Conservation (phyloP, 1,140 invertebrate species). For the Temnothorax nylanderi region DNA sequence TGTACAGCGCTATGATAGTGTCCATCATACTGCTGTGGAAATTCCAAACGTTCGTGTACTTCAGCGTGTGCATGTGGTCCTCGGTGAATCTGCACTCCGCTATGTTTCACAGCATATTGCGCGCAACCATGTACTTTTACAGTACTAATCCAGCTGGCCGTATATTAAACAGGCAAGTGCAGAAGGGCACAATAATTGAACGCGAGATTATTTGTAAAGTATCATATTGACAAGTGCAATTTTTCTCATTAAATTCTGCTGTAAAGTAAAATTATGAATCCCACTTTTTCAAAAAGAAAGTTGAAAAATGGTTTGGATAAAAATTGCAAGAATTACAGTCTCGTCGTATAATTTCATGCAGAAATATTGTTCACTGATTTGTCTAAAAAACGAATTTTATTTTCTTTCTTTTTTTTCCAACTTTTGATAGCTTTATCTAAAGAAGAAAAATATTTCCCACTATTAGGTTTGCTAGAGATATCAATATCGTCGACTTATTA, state of each 20-base stretch:
- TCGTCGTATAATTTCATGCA: no score
- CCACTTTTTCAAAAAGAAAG: no score
- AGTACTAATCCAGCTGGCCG: constrained; percentile 92
- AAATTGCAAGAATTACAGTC: background rate
- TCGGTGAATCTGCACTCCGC: constrained; percentile 91
- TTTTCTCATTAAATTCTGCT: background rate
- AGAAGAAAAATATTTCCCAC: background rate
- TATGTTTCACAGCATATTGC: constrained; percentile 92
- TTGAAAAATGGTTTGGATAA: no score
- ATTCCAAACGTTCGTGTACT: constrained; percentile 88
- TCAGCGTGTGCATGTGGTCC: constrained; percentile 89
- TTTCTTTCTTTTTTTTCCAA: background rate
- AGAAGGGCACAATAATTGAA: background rate
- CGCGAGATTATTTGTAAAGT: background rate
- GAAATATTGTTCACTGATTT: no score
- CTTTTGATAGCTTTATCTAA: background rate
- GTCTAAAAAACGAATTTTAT: no score
- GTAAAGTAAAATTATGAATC: no score
- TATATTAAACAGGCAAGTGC: constrained; percentile 89
- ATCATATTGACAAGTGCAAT: background rate
- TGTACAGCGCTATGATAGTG: constrained; percentile 87
- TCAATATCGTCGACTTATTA: constrained; percentile 94
- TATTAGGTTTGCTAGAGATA: constrained; percentile 93
- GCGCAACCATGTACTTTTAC: constrained; percentile 93
- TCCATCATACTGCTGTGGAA: constrained; percentile 87